Evolutionary conservation across 2,113 vertebrate species (phyloP), one percentile per base, ranked within the genome.

Genomic region (Hipposideros armiger): DNA sequence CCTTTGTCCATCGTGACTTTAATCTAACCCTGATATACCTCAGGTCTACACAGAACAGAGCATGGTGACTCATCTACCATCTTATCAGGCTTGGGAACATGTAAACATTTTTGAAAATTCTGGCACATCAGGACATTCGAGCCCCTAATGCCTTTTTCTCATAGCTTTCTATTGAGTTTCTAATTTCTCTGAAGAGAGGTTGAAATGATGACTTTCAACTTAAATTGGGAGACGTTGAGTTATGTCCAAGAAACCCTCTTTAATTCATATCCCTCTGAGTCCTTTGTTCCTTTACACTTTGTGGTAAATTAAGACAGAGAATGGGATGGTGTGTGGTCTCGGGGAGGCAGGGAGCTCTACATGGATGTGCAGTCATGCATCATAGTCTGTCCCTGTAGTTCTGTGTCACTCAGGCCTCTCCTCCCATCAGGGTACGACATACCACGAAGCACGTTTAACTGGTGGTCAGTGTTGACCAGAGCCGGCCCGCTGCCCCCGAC

Each of bases 1-100:
- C 47, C 78, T 93, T 91, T 76, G 62, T 95, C 97, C 78, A 8
- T 89, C 90, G 70, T 45, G 76, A 66, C 47, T 95, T 86, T 56
- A 78, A 78, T 82, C 76, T 74, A 96, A 93, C 72, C 87, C 86
- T 64, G 28, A 45, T 47, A 36, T 4, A 26, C 40, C 36, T 91
- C 15, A 45, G 42, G 7, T 94, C 66, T 87, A 73, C 54, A 76
- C 40, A 73, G n/a, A 81, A 76, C 8, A 24, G 77, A 64, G 32
- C 70, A 28, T 78, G 82, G 64, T 81, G 58, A 54, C 36, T 82
- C 60, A 36, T 24, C 62, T 50, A 32, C 56, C 11, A 2, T 45
- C n/a, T 70, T 58, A 72, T 56, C 26, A 50, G 77, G 28, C 32
- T 94, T 7, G 5, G 58, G 58, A 77, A 14, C 30, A 7, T 40